A percentile compares a stretch with the other conserved stretches of the same genome.
phyloP scores from a whole-genome alignment of 2,797 vertebrate genomes.

The Trachurus trachurus region DNA sequence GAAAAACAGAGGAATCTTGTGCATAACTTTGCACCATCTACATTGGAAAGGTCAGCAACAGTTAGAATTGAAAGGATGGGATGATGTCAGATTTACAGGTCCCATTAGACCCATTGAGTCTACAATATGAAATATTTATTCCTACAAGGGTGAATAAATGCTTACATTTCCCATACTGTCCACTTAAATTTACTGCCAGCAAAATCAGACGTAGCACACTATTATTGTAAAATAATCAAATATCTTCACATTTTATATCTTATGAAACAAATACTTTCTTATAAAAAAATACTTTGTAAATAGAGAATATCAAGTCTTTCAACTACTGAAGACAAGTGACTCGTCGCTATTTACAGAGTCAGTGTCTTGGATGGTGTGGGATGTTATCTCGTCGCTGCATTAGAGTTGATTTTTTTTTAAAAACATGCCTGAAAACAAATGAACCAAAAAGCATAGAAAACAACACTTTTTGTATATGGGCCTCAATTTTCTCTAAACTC shows the following conservation, averaged over 20 bases:
- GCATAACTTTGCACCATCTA: constrained; percentile 29
- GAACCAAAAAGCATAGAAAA: constrained; percentile 2
- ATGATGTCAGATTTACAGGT: constrained; percentile 50
- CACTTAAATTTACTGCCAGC: constrained; percentile 28
- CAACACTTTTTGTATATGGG: not conserved
- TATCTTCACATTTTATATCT: constrained; percentile 12
- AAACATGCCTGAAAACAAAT: not conserved
- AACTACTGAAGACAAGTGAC: not conserved
- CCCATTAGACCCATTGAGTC: constrained; percentile 39
- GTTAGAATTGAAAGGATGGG: constrained; percentile 30
- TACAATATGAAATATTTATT: constrained; percentile 53
- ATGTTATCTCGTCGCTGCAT: constrained; percentile 13
- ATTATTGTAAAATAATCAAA: constrained; percentile 14
- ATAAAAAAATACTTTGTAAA: constrained; percentile 21
- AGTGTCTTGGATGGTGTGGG: not conserved
- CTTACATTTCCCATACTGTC: constrained; percentile 20
- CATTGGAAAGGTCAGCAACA: constrained; percentile 55
- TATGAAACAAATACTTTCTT: no score
- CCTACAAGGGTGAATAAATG: constrained; percentile 32
- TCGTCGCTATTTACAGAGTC: not conserved
- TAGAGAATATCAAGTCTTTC: constrained; percentile 2
- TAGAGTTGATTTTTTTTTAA: constrained; percentile 13
- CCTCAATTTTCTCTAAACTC: not conserved
- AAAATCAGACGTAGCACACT: constrained; percentile 12
- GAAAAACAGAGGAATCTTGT: constrained; percentile 46